A percentile compares a stretch with the other conserved stretches of the same genome.
phyloP scores from a whole-genome alignment of 2,888 invertebrate species.

The Eledone cirrhosa region DNA sequence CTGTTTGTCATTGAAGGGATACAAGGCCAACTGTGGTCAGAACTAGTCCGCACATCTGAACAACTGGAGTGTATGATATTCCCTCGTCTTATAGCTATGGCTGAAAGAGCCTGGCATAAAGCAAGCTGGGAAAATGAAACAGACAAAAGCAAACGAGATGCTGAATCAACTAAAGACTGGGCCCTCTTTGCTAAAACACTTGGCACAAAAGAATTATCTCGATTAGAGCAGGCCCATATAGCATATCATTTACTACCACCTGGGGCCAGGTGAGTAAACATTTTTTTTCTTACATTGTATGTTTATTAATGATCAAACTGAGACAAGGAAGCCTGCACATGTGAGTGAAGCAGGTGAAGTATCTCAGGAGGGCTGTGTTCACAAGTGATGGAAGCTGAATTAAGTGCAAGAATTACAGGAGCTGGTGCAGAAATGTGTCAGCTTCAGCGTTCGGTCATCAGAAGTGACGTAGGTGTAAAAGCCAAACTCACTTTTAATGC shows the following conservation, averaged over 20 bases:
- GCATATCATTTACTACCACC: slow-evolving; percentile 28
- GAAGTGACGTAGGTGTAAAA: no score
- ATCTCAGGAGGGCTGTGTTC: no score
- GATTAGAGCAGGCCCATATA: slow-evolving; percentile 26
- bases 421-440: no score
- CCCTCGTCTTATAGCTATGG: slow-evolving; percentile 59
- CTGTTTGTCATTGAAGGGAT: slow-evolving; percentile 48
- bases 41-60: slow-evolving; percentile 53
- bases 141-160: not conserved
- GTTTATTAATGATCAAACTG: no score
- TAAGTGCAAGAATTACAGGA: no score
- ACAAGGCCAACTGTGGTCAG: slow-evolving; percentile 63
- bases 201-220: slow-evolving; percentile 21
- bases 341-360: no score
- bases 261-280: slow-evolving; percentile 26
- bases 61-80: slow-evolving; percentile 57
- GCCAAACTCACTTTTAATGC: no score
- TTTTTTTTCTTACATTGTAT: not conserved
- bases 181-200: slow-evolving; percentile 24
- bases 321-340: no score
- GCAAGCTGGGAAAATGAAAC: slow-evolving; percentile 48
- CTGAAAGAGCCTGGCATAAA: slow-evolving; percentile 62
- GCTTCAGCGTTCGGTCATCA: no score
- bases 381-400: no score
- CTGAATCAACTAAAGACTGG: slow-evolving; percentile 29